Percentiles rank a stretch among this genome's conserved stretches.
Conservation (phyloP, 2,113 vertebrate genomes). For the Lasiurus cinereus region DNA sequence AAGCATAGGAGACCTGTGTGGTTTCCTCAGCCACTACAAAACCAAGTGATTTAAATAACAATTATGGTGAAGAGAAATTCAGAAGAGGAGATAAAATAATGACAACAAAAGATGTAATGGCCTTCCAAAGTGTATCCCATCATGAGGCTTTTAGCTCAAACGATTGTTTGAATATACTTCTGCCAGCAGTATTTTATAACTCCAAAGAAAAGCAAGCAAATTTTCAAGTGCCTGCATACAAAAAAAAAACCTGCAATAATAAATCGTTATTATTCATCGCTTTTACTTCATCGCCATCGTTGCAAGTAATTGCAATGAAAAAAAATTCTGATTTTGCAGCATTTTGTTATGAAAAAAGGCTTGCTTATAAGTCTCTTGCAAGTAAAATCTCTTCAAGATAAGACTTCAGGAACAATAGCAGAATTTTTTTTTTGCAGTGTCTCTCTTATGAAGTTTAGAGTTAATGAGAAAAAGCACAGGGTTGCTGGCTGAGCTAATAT, state of each 20-base stretch:
- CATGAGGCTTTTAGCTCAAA: neutral
- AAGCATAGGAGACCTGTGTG: neutral
- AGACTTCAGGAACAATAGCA: neutral
- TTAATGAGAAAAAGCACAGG: neutral
- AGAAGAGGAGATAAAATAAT: neutral
- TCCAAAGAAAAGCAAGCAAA: neutral
- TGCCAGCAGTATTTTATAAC: neutral
- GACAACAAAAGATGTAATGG: neutral
- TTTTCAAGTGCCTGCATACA: neutral
- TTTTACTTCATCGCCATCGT: neutral
- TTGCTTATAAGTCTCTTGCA: neutral
- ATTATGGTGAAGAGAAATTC: neutral
- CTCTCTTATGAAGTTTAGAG: neutral
- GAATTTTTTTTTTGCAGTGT: neutral
- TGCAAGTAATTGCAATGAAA: neutral
- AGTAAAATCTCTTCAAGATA: conserved; percentile 11
- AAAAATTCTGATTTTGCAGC: neutral
- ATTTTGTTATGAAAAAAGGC: neutral
- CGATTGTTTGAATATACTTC: neutral
- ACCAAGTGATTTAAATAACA: neutral
- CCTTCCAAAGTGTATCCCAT: neutral
- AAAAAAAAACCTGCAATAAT: neutral
- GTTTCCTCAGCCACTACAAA: neutral
- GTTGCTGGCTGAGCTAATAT: neutral
- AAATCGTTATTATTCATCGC: neutral